Percentiles rank a stretch among this genome's conserved stretches.
Evolutionary conservation across 37 sponge, comb jelly and placozoan species (phyloP).

Genomic region (Cliona cf. orientalis): DNA sequence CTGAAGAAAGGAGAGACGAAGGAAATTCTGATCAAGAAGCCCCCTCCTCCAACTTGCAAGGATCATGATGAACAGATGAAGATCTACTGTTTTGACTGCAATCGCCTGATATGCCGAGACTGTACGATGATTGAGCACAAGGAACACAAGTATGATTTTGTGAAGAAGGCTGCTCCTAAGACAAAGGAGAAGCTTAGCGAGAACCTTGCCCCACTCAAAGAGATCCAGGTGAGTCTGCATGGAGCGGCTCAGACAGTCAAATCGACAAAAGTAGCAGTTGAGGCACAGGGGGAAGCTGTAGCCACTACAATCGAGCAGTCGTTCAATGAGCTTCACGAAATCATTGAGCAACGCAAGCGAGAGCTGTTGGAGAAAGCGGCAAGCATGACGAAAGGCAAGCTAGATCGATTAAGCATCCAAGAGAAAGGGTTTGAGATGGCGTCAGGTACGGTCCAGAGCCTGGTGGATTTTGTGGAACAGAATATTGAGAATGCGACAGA

Average conservation of each 20-base stretch:
- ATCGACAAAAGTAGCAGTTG: background rate
- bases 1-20: conserved; percentile 20
- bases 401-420: background rate
- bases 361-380: background rate
- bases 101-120: conserved; percentile 40
- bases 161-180: conserved; percentile 24
- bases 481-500: background rate
- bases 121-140: conserved; percentile 29
- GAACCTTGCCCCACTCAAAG: background rate
- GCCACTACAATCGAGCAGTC: background rate
- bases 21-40: background rate
- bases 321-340: background rate
- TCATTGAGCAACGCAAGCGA: conserved; percentile 1
- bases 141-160: conserved; percentile 37
- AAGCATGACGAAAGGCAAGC: background rate
- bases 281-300: background rate
- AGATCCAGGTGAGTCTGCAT: background rate
- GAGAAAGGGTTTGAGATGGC: conserved; percentile 13
- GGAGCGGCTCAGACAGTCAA: background rate
- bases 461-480: conserved; percentile 22
- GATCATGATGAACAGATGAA: conserved; percentile 32
- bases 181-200: conserved; percentile 4
- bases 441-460: background rate
- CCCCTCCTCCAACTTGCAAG: background rate
- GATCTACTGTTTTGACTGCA: conserved; percentile 47